A percentile compares a stretch with the other conserved stretches of the same genome.
Evolutionary conservation across 2,797 vertebrate species (phyloP).

Genomic region (Chelon labrosus): DNA sequence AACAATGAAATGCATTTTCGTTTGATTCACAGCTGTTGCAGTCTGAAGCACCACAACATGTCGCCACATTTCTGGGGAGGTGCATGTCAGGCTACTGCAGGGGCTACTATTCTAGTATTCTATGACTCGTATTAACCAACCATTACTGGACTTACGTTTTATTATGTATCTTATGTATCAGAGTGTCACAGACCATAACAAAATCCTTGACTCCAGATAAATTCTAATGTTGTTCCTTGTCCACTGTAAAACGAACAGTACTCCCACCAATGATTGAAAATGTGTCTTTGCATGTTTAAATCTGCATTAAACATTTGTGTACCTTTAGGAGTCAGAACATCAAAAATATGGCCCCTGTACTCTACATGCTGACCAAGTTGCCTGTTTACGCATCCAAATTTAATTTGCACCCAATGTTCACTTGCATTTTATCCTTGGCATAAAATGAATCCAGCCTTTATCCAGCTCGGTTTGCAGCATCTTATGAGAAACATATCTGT

Average conservation of each 20-base stretch:
- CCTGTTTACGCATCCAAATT: background rate
- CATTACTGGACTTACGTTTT: background rate
- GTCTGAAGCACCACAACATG: no score
- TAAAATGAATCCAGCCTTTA: no score
- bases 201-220: no score
- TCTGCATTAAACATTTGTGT: background rate
- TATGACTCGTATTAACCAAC: no score
- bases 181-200: background rate
- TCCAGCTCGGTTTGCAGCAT: conserved; percentile 2
- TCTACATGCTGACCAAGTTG: background rate
- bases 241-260: background rate
- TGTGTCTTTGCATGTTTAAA: background rate
- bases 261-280: background rate
- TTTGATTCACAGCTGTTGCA: no score
- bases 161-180: background rate
- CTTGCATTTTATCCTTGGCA: background rate
- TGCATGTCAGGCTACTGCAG: no score
- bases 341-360: background rate
- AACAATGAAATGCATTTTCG: no score
- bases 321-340: background rate
- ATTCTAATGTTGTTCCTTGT: background rate
- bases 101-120: no score
- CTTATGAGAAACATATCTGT: background rate
- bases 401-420: background rate
- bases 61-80: no score